These are phyloP conservation scores for Aplidium turbinatum DNA, from an alignment of 23 tunicate species.

Conservation along the genomic window DNA sequence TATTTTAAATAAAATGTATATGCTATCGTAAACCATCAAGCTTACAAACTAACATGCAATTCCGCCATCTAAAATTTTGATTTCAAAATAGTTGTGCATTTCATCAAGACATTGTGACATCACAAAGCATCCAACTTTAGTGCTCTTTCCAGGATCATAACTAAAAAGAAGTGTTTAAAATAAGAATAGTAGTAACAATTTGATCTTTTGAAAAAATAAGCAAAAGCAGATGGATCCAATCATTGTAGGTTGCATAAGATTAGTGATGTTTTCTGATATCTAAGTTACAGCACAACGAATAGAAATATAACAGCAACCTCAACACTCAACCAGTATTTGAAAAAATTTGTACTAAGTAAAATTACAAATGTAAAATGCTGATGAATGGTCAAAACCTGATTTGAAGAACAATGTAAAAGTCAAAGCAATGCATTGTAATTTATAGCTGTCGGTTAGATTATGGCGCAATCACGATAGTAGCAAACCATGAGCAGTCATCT, in stretches of 20 bases:
- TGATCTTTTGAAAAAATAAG: background rate
- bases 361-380: too few relatives aligned
- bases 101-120: slow-evolving; percentile 34
- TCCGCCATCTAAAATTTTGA: slow-evolving; percentile 40
- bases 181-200: background rate
- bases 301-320: background rate
- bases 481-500: too few relatives aligned
- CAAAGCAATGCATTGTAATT: too few relatives aligned
- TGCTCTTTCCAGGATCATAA: slow-evolving; percentile 7
- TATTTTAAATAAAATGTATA: too few relatives aligned
- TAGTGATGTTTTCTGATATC: too few relatives aligned
- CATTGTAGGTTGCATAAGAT: too few relatives aligned
- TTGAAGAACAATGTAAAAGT: too few relatives aligned
- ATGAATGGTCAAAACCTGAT: too few relatives aligned
- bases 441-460: too few relatives aligned
- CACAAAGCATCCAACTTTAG: slow-evolving; percentile 35
- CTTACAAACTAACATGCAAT: slow-evolving; percentile 2
- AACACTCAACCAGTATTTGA: too few relatives aligned
- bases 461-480: too few relatives aligned
- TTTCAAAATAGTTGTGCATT: slow-evolving; percentile 46
- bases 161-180: background rate
- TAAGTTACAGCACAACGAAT: background rate
- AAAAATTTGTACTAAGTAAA: too few relatives aligned
- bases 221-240: background rate
- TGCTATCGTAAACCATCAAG: background rate